Evolutionary conservation across 2,113 vertebrate species (phyloP).

Genomic region (Sorex fumeus): DNA sequence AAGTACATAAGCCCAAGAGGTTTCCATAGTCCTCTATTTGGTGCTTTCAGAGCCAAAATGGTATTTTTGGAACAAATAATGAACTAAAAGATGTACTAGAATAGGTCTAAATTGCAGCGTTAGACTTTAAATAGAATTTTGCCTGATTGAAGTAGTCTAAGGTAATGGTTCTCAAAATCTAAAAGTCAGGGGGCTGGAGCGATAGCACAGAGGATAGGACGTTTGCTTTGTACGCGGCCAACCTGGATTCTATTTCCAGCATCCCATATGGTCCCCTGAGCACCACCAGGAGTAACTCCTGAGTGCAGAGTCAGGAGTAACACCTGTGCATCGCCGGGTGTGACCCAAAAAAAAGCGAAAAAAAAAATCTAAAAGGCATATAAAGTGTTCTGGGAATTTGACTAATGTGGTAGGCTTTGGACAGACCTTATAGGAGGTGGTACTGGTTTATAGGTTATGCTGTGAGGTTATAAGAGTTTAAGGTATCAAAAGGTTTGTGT

Average conservation of each 20-base stretch:
- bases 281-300: too few relatives aligned
- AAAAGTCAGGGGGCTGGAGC: too few relatives aligned
- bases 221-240: too few relatives aligned
- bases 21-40: slow-evolving; percentile 16
- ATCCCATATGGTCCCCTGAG: too few relatives aligned
- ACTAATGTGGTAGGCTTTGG: neutral
- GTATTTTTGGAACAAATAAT: slow-evolving; percentile 20
- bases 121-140: slow-evolving; percentile 37
- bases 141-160: neutral
- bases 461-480: slow-evolving; percentile 2
- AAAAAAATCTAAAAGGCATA: neutral
- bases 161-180: neutral
- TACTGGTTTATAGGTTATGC: neutral
- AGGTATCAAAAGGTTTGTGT: neutral
- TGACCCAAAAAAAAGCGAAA: too few relatives aligned
- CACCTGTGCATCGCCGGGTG: too few relatives aligned
- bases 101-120: slow-evolving; percentile 47
- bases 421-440: neutral
- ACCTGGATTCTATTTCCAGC: too few relatives aligned
- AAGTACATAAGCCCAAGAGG: neutral
- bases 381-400: neutral
- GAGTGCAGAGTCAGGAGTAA: too few relatives aligned
- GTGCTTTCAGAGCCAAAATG: slow-evolving; percentile 44
- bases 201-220: too few relatives aligned
- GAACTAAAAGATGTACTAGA: slow-evolving; percentile 27